Evolutionary conservation across 1,140 invertebrate genomes (phyloP).

Genomic region (Bathynomus jamesi): DNA sequence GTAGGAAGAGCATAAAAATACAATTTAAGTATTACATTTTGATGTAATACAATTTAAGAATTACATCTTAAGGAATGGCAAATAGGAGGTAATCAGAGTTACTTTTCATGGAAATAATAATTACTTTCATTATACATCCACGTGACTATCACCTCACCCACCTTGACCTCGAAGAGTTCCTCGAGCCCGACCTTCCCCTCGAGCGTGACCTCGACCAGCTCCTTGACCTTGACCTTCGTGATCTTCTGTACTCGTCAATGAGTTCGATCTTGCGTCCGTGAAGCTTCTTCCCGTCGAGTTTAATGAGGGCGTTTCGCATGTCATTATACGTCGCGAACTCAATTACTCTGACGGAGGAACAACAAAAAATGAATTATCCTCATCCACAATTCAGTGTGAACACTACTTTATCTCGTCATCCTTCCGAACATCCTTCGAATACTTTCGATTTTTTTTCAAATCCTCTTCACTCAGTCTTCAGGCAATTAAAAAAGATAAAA

Average conservation of each 20-base stretch:
- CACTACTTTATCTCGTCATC: too few relatives aligned
- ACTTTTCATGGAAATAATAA: not conserved
- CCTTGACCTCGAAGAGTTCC: not conserved
- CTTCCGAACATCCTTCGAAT: too few relatives aligned
- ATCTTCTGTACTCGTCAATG: constrained; percentile 67
- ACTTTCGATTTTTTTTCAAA: too few relatives aligned
- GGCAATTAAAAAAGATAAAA: too few relatives aligned
- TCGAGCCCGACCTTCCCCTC: constrained; percentile 36
- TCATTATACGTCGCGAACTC: constrained; percentile 87
- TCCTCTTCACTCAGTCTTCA: too few relatives aligned
- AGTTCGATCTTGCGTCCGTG: constrained; percentile 87
- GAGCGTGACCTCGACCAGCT: constrained; percentile 48
- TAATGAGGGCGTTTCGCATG: constrained; percentile 91
- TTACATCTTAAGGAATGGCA: not conserved
- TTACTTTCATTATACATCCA: not conserved
- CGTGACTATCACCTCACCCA: too few relatives aligned
- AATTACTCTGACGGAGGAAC: constrained; percentile 61
- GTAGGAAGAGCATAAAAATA: not conserved
- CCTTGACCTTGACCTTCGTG: constrained; percentile 48
- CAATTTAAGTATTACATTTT: not conserved
- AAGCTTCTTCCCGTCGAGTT: constrained; percentile 90
- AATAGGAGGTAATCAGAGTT: not conserved
- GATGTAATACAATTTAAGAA: not conserved
- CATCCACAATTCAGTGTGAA: too few relatives aligned
- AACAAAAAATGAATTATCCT: too few relatives aligned